phyloP scores from a whole-genome alignment of 2,888 invertebrate species.

The Hipparchia sbordonii region DNA sequence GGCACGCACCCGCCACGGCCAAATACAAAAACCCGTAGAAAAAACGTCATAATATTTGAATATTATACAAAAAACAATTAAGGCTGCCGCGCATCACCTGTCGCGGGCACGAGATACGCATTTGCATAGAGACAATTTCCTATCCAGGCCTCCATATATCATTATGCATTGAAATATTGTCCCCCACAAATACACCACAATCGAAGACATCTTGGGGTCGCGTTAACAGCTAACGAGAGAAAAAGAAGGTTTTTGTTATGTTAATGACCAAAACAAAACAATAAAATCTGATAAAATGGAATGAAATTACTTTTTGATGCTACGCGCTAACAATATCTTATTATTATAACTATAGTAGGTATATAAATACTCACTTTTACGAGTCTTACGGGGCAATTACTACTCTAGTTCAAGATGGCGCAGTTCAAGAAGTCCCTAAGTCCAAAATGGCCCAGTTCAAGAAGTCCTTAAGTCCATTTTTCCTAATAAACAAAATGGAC shows the following conservation, averaged over 20 bases:
- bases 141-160: slow-evolving; percentile 44
- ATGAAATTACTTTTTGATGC: neutral
- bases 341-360: too few species aligned
- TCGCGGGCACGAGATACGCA: slow-evolving; percentile 78
- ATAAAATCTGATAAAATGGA: slow-evolving; percentile 13
- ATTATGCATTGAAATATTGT: slow-evolving; percentile 35
- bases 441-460: too few species aligned
- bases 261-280: slow-evolving; percentile 13
- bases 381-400: too few species aligned
- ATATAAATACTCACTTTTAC: too few species aligned
- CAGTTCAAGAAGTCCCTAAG: too few species aligned
- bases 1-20: slow-evolving; percentile 73
- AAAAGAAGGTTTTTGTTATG: slow-evolving; percentile 44
- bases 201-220: slow-evolving; percentile 36
- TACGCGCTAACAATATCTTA: neutral
- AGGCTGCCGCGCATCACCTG: slow-evolving; percentile 80
- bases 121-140: slow-evolving; percentile 77
- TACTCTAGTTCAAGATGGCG: too few species aligned
- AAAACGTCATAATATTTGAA: slow-evolving; percentile 81
- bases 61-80: slow-evolving; percentile 82
- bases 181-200: slow-evolving; percentile 14
- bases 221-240: slow-evolving; percentile 26
- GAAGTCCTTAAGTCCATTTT: too few species aligned
- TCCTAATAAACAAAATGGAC: too few species aligned
- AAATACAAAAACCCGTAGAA: slow-evolving; percentile 67